phyloP scores from a whole-genome alignment of 1,140 invertebrate species.

The Semibalanus balanoides region DNA sequence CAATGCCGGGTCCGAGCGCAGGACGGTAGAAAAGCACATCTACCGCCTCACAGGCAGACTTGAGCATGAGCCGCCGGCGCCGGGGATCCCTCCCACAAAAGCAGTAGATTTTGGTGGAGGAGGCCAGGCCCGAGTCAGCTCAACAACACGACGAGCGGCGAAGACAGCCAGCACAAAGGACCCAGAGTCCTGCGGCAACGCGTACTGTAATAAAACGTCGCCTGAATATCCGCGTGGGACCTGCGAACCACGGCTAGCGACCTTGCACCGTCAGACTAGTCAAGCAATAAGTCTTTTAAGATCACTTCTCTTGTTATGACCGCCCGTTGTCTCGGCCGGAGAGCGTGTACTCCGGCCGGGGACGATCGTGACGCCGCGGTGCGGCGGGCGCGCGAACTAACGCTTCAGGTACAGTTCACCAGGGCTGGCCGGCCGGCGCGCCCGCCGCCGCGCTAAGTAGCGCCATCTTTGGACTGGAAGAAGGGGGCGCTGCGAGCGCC shows the following conservation, averaged over 20 bases:
- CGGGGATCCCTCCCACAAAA: not conserved
- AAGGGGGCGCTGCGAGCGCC: not conserved
- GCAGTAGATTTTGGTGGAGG: not conserved
- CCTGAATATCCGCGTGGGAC: not conserved
- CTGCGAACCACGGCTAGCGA: too few species aligned
- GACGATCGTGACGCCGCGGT: not conserved
- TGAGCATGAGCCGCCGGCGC: not conserved
- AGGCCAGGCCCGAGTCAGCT: not conserved
- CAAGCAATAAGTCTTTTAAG: not conserved
- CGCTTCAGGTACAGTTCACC: not conserved
- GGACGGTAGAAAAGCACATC: not conserved
- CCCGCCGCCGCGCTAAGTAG: not conserved
- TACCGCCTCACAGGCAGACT: not conserved
- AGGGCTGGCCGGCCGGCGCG: not conserved
- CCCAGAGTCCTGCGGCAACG: not conserved
- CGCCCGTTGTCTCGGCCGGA: not conserved
- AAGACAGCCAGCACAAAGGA: not conserved
- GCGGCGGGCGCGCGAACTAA: not conserved
- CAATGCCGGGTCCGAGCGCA: not conserved
- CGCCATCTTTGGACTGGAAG: not conserved
- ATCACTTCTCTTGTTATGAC: not conserved
- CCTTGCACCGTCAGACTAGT: not conserved
- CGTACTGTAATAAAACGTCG: not conserved
- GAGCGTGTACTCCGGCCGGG: not conserved
- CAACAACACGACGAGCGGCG: not conserved